Conservation (phyloP, 2,113 vertebrate species). For the Rhinopithecus roxellana region DNA sequence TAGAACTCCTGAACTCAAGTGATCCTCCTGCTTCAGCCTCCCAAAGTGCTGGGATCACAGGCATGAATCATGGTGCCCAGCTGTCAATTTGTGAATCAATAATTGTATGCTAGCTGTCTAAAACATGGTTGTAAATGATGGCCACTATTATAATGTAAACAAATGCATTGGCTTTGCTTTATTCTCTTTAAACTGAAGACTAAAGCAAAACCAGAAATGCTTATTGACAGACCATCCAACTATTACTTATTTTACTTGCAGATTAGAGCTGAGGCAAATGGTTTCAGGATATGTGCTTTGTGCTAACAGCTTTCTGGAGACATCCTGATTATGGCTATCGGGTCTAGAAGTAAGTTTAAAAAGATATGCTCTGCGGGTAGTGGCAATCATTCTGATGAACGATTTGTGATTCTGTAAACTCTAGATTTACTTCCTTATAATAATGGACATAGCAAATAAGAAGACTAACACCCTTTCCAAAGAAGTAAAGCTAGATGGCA, state of each 20-base stretch:
- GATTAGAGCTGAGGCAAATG: slow-evolving; percentile 29
- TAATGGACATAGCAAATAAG: background rate
- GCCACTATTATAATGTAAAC: background rate
- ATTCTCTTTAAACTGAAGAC: slow-evolving; percentile 17
- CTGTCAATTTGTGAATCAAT: slow-evolving; percentile 38
- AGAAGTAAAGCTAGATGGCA: slow-evolving; percentile 23
- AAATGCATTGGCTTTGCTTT: background rate
- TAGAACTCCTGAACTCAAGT: background rate
- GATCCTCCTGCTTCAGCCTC: background rate
- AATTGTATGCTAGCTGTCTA: background rate
- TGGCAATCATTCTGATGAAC: background rate
- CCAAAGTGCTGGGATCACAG: background rate
- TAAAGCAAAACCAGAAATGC: slow-evolving; percentile 27
- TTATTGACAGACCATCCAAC: background rate
- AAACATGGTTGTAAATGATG: background rate
- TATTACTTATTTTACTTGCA: slow-evolving; percentile 41
- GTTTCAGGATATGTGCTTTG: slow-evolving; percentile 43
- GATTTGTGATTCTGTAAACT: slow-evolving; percentile 32
- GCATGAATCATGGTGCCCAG: background rate
- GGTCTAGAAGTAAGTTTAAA: slow-evolving; percentile 28
- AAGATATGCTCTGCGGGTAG: background rate
- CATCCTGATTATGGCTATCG: slow-evolving; percentile 19
- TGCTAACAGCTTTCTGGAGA: slow-evolving; percentile 57
- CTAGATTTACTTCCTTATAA: slow-evolving; percentile 4
- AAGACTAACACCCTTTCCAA: slow-evolving; percentile 38